Evolutionary conservation across 2,888 invertebrate species (phyloP).

Genomic region (Rhamnusium bicolor): DNA sequence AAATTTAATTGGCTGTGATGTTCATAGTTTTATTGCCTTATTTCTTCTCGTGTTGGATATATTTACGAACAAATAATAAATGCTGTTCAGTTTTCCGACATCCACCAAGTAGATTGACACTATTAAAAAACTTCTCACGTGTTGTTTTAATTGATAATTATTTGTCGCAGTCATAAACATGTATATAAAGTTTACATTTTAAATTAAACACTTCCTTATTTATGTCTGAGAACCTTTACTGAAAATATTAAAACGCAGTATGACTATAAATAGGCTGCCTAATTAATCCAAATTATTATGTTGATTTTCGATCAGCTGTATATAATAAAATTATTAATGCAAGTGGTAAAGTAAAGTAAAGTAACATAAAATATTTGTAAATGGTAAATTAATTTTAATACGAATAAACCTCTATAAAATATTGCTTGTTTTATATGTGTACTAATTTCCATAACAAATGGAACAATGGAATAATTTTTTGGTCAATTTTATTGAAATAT

Average conservation of each 20-base stretch:
- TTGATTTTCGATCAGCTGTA: background rate
- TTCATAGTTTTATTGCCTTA: conserved; percentile 50
- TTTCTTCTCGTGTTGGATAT: conserved; percentile 45
- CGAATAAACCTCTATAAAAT: background rate
- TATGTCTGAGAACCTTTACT: conserved; percentile 16
- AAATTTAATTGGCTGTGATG: conserved; percentile 61
- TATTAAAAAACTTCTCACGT: conserved; percentile 32
- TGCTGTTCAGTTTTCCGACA: conserved; percentile 14
- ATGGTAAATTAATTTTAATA: too few species aligned
- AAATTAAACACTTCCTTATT: conserved; percentile 31
- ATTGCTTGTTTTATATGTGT: too few species aligned
- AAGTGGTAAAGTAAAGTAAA: too few species aligned
- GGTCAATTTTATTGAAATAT: too few species aligned
- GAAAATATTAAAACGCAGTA: background rate
- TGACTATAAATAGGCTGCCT: background rate
- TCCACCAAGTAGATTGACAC: conserved; percentile 14
- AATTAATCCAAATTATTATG: background rate
- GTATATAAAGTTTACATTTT: conserved; percentile 14
- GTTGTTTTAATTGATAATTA: conserved; percentile 28
- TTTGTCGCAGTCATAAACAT: conserved; percentile 23
- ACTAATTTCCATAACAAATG: too few species aligned
- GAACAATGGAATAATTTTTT: too few species aligned
- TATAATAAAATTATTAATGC: too few species aligned
- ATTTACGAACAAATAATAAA: conserved; percentile 39
- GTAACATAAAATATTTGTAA: too few species aligned